phyloP scores from a whole-genome alignment of 2,888 invertebrate species.

The Drosophila paranaensis region DNA sequence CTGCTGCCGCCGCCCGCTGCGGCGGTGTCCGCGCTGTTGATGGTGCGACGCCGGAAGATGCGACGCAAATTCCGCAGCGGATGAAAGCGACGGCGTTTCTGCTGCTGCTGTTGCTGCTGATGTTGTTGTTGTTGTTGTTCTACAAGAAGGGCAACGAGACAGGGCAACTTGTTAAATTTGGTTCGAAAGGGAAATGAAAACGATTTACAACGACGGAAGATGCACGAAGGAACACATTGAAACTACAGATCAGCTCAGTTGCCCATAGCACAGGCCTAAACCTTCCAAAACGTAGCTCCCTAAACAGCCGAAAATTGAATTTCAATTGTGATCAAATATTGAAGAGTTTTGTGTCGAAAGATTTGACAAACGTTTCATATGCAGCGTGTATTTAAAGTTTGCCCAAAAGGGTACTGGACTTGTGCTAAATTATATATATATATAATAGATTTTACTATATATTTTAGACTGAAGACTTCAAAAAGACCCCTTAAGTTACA shows the following conservation, averaged over 20 bases:
- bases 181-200: conserved; percentile 8
- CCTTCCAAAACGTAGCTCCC: conserved; percentile 1
- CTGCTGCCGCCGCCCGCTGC: conserved; percentile 34
- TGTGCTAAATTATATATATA: background rate
- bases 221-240: background rate
- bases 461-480: background rate
- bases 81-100: conserved; percentile 84
- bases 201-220: conserved; percentile 9
- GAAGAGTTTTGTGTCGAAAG: background rate
- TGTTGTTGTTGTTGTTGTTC: conserved; percentile 73
- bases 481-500: background rate
- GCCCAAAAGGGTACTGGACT: too few species aligned
- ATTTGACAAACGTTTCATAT: background rate
- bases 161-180: conserved; percentile 33
- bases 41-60: conserved; percentile 84
- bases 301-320: conserved; percentile 6
- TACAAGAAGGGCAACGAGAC: conserved; percentile 40
- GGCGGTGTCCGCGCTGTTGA: conserved; percentile 77
- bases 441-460: background rate
- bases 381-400: background rate
- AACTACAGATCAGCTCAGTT: conserved; percentile 17
- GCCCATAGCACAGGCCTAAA: background rate
- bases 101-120: conserved; percentile 83
- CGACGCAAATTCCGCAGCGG: conserved; percentile 84
- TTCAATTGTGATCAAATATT: background rate